Percentiles rank a stretch among this genome's conserved stretches.
Evolutionary conservation across 2,797 vertebrate species (phyloP).

Genomic region (Oreochromis grahami): DNA sequence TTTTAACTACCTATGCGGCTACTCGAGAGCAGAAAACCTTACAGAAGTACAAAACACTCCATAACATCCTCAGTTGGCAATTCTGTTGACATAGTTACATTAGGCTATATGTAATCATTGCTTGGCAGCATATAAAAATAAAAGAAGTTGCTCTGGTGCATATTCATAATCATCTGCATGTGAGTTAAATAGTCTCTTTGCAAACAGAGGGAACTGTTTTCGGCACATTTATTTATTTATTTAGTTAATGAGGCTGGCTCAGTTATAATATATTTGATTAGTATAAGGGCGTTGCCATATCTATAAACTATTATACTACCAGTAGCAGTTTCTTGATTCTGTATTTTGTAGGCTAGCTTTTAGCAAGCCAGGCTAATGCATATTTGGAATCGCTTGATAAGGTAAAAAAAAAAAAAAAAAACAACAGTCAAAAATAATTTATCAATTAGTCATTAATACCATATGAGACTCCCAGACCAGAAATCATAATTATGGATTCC

Average conservation of each 20-base stretch:
- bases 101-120: constrained; percentile 65
- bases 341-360: constrained; percentile 28
- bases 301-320: constrained; percentile 39
- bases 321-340: constrained; percentile 49
- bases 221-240: constrained; percentile 33
- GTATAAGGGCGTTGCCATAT: constrained; percentile 21
- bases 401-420: not conserved
- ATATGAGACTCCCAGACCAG: not conserved
- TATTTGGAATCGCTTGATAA: constrained; percentile 42
- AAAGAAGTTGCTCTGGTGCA: constrained; percentile 77
- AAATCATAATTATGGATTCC: not conserved
- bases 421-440: not conserved
- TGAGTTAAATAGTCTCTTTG: constrained; percentile 44
- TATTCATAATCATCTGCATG: constrained; percentile 68
- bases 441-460: not conserved
- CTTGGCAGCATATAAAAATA: constrained; percentile 80
- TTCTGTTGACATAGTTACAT: constrained; percentile 62
- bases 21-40: constrained; percentile 53
- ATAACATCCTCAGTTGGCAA: constrained; percentile 64
- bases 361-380: constrained; percentile 50
- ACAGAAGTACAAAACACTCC: constrained; percentile 71
- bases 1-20: constrained; percentile 24
- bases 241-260: constrained; percentile 55
- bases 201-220: constrained; percentile 54
- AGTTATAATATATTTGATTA: constrained; percentile 49